Base-by-base conservation (phyloP, 2,888 invertebrate species). In the Polydrusus pterygomalis region DNA sequence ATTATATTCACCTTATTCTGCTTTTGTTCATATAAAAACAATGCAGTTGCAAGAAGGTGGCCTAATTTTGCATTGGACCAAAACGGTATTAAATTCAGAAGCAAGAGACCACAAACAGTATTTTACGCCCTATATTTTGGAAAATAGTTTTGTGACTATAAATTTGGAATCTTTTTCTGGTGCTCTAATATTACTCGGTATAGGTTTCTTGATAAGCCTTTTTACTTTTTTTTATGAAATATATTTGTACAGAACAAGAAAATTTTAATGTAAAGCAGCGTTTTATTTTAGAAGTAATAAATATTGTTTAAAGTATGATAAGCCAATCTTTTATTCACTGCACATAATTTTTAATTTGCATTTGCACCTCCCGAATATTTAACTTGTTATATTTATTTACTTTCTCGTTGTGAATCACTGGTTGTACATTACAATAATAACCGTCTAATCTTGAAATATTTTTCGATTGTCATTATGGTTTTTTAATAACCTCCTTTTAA, bases 1-100 rank as follows among this genome's bases (percentile, higher is more conserved):
- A 43, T 74, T 78, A 58, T 60, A 81, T 56, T 83, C 83, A 0
- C 83, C 83, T 2, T 82, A 78, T 49, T 80, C 78, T 2, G 70
- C 63, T 43, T 54, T 78, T 25, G 77, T 82, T 47, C 73, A 81
- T 47, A 62, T 65, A 9, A 72, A 69, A 0, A 73, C 76, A 10
- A 54, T 54, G 2, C 68, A 70, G 56, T 71, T 82, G 43, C 58
- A 80, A 1, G 82, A 83, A 74, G 78, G 79, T 38, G 83, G 83
- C 8, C 70, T 83, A 17, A 8, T 79, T 0, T 43, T 69, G 15
- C 71, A 80, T 62, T 81, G 82, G 80, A 47, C 78, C 6, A 70
- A 51, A 47, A 67, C 1, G 2, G 20, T 54, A 40, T 54, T 70
- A 38, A 45, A 25, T 43, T 5, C 65, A 0, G 54, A 73, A 15